phyloP scores from a whole-genome alignment of 2,888 invertebrate species.

The Noctua comes region DNA sequence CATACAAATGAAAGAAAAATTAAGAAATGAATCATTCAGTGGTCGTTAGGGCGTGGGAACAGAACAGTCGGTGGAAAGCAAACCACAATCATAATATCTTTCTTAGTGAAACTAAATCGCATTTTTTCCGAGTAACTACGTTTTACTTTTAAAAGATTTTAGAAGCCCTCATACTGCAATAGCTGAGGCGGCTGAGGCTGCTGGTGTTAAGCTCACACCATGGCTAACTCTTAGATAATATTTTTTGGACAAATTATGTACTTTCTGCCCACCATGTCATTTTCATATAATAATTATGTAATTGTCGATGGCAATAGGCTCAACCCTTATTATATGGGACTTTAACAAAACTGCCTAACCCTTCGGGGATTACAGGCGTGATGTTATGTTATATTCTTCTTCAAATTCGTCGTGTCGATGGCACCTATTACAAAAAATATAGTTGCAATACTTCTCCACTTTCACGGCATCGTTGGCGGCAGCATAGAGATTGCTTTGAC shows the following conservation, averaged over 20 bases:
- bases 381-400: neutral
- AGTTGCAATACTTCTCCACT: too few species aligned
- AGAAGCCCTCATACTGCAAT: neutral
- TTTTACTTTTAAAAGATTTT: neutral
- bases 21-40: conserved; percentile 23
- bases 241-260: neutral
- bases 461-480: too few species aligned
- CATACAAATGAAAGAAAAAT: neutral
- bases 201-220: neutral
- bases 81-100: neutral
- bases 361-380: neutral
- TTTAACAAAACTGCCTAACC: neutral
- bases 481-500: too few species aligned
- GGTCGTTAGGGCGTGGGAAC: conserved; percentile 13
- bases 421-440: too few species aligned
- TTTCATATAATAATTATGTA: neutral
- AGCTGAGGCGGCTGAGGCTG: too few species aligned
- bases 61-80: neutral
- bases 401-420: too few species aligned
- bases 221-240: neutral
- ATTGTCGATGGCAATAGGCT: too few species aligned
- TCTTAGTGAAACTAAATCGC: neutral
- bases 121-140: neutral
- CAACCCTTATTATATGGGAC: too few species aligned
- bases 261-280: neutral